Base-by-base conservation (phyloP, 2,113 vertebrate genomes). In the Ictalurus furcatus region DNA sequence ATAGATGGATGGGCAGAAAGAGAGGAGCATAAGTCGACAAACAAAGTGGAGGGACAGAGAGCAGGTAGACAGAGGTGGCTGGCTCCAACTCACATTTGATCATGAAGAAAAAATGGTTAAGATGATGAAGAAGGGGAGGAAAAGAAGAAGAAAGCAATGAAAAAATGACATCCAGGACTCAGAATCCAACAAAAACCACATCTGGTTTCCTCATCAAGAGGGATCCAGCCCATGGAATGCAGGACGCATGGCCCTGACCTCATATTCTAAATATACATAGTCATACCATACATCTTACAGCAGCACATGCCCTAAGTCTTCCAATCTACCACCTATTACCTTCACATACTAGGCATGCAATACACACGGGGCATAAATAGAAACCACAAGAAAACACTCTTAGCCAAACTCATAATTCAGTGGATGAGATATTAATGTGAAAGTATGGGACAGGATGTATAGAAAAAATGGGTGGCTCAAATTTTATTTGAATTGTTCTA, bases 111-210 rank as follows among this genome's bases (percentile, higher is more conserved):
- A 90, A 82, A 82, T 52, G 21, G 89, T 79, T 85, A 76, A 13
- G 80, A 84, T 67, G 86, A 76, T 74, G 34, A 83, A 81, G 63
- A 89, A 86, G 84, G 88, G 88, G 91, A 88, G 88, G 90, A 92
- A 89, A 84, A 86, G 84, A 89, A 85, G 91, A 90, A 90, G 88
- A 90, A 89, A 90, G 92, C 34, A 91, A 89, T 56, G 65, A 88
- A 76, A 90, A 89, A 90, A 91, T 80, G 89, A 92, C 93, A 94
- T 91, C 88, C 90, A 54, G 84, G 88, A 92, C 91, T 90, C 73
- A 82, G 88, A 83, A 91, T 96, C 94, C 94, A 95, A 95, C 92
- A 94, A 91, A 94, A 94, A 94, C 93, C 93, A 94, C 94, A 95
- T 94, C 94, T 95, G 94, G 93, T 92, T 85, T 94, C 94, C 93